Evolutionary conservation across 2,113 vertebrate species (phyloP).

Genomic region (Heterocephalus glaber): DNA sequence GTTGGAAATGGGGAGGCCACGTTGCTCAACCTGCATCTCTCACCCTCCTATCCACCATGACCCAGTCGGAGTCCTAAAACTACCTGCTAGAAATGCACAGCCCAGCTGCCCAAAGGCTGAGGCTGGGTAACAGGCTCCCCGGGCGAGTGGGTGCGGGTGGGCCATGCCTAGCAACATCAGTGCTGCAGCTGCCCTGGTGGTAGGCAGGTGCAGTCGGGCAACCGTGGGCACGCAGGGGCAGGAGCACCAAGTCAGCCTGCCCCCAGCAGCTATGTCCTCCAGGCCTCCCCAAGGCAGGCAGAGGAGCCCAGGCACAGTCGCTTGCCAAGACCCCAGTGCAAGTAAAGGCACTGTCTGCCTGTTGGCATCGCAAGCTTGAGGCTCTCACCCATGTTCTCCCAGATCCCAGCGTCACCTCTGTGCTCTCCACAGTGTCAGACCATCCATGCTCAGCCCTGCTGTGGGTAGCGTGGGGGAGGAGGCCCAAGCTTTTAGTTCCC

Average conservation of each 20-base stretch:
- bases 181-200: fast-evolving
- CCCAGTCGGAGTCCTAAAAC: background rate
- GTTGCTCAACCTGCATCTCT: no score
- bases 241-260: background rate
- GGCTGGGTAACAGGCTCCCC: background rate
- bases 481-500: no score
- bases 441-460: background rate
- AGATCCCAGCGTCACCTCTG: fast-evolving
- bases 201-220: background rate
- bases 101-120: no score
- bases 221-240: background rate
- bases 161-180: background rate
- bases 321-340: background rate
- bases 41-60: background rate
- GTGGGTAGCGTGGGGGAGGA: no score
- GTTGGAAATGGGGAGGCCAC: background rate
- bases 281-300: background rate
- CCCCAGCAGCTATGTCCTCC: background rate
- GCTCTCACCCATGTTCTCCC: fast-evolving
- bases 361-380: background rate
- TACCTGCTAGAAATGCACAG: background rate
- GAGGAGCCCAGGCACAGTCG: background rate
- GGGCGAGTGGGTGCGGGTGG: fast-evolving
- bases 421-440: background rate
- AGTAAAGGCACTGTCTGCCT: fast-evolving